A percentile compares a stretch with the other conserved stretches of the same genome.
Evolutionary conservation across 2,888 invertebrate genomes (phyloP).

Genomic region (Atrina japonica): DNA sequence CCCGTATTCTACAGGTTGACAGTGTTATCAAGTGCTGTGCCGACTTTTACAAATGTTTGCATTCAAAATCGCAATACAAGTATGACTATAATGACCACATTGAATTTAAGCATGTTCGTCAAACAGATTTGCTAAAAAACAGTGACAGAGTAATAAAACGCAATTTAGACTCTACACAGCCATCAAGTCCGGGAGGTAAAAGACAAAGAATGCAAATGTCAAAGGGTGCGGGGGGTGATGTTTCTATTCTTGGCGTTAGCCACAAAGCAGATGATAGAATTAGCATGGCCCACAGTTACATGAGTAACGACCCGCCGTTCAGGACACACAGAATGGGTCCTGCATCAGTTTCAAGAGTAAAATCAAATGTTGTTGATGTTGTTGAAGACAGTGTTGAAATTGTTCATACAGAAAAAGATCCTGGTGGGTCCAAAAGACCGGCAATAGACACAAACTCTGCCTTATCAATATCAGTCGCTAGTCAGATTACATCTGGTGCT

Average conservation of each 20-base stretch:
- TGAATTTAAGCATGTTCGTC: slow-evolving; percentile 50
- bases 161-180: slow-evolving; percentile 27
- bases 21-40: slow-evolving; percentile 45
- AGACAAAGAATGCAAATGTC: slow-evolving; percentile 27
- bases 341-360: slow-evolving; percentile 5
- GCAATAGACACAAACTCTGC: slow-evolving; percentile 26
- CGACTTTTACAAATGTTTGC: slow-evolving; percentile 45
- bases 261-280: slow-evolving; percentile 34
- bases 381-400: slow-evolving; percentile 48
- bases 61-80: slow-evolving; percentile 35
- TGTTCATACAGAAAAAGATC: slow-evolving; percentile 38
- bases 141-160: slow-evolving; percentile 38
- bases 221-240: slow-evolving; percentile 9
- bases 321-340: slow-evolving; percentile 15
- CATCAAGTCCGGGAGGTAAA: slow-evolving; percentile 30
- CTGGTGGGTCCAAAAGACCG: slow-evolving; percentile 8
- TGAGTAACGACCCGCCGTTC: background rate
- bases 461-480: slow-evolving; percentile 43
- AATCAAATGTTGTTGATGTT: slow-evolving; percentile 32
- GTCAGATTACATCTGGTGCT: slow-evolving; percentile 27
- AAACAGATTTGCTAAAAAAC: slow-evolving; percentile 46
- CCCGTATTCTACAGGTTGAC: slow-evolving; percentile 51
- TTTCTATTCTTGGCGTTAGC: slow-evolving; percentile 17
- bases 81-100: slow-evolving; percentile 46
- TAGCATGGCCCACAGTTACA: slow-evolving; percentile 32